These are phyloP conservation scores for Magallana gigas DNA, from an alignment of 1,140 invertebrate genomes.

Conservation along the genomic window DNA sequence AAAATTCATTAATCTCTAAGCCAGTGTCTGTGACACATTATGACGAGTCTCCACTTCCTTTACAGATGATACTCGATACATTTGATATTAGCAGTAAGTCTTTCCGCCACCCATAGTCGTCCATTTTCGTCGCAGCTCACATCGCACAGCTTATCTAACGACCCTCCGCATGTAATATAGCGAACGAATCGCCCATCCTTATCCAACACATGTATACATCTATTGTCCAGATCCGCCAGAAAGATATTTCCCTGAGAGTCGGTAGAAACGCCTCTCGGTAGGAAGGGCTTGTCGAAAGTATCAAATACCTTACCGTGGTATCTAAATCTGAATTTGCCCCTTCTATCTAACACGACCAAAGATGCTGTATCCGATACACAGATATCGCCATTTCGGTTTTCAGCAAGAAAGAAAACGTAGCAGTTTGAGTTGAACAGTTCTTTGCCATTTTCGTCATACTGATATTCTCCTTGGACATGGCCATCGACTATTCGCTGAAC, in stretches of 20 bases:
- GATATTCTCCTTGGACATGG: background rate
- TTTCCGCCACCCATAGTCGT: background rate
- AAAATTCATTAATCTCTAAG: no score
- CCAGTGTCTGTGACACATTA: no score
- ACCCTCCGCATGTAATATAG: background rate
- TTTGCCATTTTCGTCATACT: conserved; percentile 4
- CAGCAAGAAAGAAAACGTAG: background rate
- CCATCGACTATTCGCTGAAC: background rate
- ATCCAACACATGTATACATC: background rate
- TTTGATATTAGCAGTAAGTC: background rate
- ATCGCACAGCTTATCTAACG: background rate
- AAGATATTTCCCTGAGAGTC: background rate
- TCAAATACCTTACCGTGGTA: background rate
- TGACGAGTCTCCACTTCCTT: no score
- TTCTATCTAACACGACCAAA: background rate
- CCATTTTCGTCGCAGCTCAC: background rate
- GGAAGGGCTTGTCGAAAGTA: background rate
- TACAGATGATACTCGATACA: background rate
- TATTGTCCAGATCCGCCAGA: background rate
- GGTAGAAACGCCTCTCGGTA: background rate
- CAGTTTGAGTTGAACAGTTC: background rate
- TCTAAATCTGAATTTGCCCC: background rate
- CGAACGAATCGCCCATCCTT: background rate
- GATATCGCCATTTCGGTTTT: conserved; percentile 13
- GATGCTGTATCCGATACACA: background rate